Evolutionary conservation across 2,888 invertebrate species (phyloP), one percentile per base, ranked within the genome.

Genomic region (Cheilosia pagana): DNA sequence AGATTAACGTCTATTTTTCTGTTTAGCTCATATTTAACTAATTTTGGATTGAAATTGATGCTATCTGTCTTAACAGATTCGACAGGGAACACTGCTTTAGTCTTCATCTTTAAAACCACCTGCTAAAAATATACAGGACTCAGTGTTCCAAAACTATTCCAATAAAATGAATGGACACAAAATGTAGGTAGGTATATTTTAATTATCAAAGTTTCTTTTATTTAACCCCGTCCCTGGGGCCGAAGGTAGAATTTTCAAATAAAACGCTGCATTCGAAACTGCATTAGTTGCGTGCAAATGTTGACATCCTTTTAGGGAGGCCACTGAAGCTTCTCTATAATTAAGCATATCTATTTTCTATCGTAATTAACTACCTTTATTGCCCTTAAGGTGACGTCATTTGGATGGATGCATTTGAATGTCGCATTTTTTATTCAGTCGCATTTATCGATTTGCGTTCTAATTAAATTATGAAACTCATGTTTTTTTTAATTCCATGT

Each of bases 1-100:
- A 65, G 39, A 16, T 45, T 57, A 31, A 23, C 2, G 10, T 50
- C 21, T 6, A 75, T 75, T 48, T 75, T 75, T n/a, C 6, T 53
- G 14, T 21, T 25, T 14, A 75, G 45, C 8, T 65, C 63, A 63
- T 55, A 25, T 25, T 63, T 55, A 4, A 48, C 19, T 1, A 65
- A 48, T 23, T 63, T 8, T 6, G 63, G 7, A 45, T 62, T 43
- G 10, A 72, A 52, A 39, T 35, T 5, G 19, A 41, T 19, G 2
- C 12, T 10, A 12, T 25, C 6, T 0, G 1, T 35, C 21, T 55
- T 35, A 3, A 21, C 21, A 28, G 71, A 21, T 23, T 55, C 16
- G 3, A 74, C 63, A 8, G 75, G 55, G 21, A 50, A 14, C 6
- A 75, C 50, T 28, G 10, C 3, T 50, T 65, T 75, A 19, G 57